phyloP scores from a whole-genome alignment of 2,797 vertebrate genomes.

The Acanthurus tractus region DNA sequence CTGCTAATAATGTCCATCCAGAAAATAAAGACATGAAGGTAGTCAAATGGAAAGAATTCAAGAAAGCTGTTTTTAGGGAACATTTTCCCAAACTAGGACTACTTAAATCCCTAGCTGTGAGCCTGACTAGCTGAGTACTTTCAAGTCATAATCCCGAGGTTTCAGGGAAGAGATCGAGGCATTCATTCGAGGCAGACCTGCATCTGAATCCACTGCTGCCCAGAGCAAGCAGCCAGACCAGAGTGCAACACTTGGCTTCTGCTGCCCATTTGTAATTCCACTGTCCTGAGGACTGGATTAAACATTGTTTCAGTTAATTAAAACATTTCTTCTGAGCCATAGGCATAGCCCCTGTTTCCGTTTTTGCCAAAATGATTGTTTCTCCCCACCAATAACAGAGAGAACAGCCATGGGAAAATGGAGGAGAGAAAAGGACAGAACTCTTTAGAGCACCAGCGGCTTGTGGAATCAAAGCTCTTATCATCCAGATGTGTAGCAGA shows the following conservation, averaged over 20 bases:
- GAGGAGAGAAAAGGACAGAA: conserved; percentile 53
- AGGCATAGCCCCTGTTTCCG: conserved; percentile 34
- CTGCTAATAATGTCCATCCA: conserved; percentile 13
- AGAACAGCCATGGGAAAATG: conserved; percentile 50
- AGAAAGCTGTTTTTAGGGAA: conserved; percentile 36
- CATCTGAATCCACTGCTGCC: conserved; percentile 52
- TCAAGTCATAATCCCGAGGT: conserved; percentile 55
- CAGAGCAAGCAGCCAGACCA: conserved; percentile 30
- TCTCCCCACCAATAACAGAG: conserved; percentile 54
- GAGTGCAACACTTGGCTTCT: conserved; percentile 29
- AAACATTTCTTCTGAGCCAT: conserved; percentile 64
- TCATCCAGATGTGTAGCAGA: conserved; percentile 50
- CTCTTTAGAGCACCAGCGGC: conserved; percentile 50
- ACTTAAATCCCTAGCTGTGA: conserved; percentile 41
- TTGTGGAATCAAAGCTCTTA: conserved; percentile 63
- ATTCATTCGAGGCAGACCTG: conserved; percentile 19
- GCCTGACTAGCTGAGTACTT: conserved; percentile 40
- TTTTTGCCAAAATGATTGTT: conserved; percentile 60
- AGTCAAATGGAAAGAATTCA: conserved; percentile 23
- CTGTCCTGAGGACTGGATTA: conserved; percentile 65
- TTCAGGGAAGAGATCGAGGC: conserved; percentile 38
- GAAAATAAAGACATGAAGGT: conserved; percentile 19
- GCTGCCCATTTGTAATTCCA: conserved; percentile 55
- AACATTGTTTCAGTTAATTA: conserved; percentile 76
- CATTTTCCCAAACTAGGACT: conserved; percentile 23